phyloP scores from a whole-genome alignment of 2,797 vertebrate genomes.

The Craterocephalus amniculus region DNA sequence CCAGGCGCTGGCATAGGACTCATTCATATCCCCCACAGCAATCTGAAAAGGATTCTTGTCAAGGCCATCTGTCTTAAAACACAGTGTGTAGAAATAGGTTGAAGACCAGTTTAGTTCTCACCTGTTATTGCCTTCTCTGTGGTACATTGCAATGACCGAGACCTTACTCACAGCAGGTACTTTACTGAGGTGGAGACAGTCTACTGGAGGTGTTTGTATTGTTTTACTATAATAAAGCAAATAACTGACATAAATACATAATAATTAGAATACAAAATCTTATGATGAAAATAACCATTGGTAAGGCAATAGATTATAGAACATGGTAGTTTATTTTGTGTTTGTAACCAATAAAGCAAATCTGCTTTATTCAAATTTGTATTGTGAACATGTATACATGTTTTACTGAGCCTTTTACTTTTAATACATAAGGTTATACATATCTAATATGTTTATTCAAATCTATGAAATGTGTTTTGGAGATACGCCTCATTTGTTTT shows the following conservation, averaged over 20 bases:
- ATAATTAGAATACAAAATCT: too few relatives aligned
- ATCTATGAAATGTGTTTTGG: too few relatives aligned
- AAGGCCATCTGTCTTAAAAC: constrained; percentile 63
- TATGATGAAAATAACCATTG: too few relatives aligned
- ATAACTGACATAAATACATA: background rate
- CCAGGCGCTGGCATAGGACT: constrained; percentile 40
- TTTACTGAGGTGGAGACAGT: background rate
- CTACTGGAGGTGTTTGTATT: background rate
- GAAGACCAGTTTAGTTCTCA: constrained; percentile 51
- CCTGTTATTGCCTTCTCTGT: constrained; percentile 57
- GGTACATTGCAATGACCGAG: constrained; percentile 40
- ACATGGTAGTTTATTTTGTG: too few relatives aligned
- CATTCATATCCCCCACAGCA: constrained; percentile 58
- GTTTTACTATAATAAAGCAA: background rate
- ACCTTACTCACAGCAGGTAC: constrained; percentile 1
- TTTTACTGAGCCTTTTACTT: too few relatives aligned
- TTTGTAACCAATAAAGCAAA: too few relatives aligned
- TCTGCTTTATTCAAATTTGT: too few relatives aligned
- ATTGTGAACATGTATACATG: too few relatives aligned
- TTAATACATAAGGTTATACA: too few relatives aligned
- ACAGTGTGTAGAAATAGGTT: constrained; percentile 49
- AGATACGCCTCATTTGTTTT: too few relatives aligned
- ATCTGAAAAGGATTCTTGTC: constrained; percentile 68
- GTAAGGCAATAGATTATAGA: too few relatives aligned
- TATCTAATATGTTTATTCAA: too few relatives aligned